Evolutionary conservation across 2,113 vertebrate species (phyloP), one percentile per base, ranked within the genome.

Genomic region (Aptenodytes forsteri): DNA sequence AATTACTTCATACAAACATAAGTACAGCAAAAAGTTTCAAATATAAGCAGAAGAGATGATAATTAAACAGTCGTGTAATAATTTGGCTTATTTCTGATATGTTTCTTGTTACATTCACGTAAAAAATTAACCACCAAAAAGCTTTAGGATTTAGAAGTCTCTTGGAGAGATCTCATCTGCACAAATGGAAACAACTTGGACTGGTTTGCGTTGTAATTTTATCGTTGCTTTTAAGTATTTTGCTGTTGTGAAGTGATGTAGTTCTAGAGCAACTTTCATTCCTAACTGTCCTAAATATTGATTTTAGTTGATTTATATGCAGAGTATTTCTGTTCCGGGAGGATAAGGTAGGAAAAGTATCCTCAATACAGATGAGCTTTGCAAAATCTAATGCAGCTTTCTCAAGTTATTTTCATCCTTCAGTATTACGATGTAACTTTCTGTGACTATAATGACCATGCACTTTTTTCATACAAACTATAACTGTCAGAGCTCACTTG

Each of bases 271-370:
- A 84, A 44, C 69, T 95, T 97, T 90, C 29, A 69, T 87, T 96
- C 65, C 79, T 86, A 93, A 76, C 90, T 93, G 81, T 89, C 89
- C 83, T 89, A 97, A 97, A 89, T 97, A 97, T 54, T 92, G 55
- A 96, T 93, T 97, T 95, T 90, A 52, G 73, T 90, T 97, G 94
- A 97, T 93, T 97, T 97, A 89, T 91, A 34, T 80, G 66, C 62
- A 96, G 92, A 90, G 47, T 83, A 87, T 78, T 71, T 64, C 50
- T 95, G 93, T 94, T 96, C 81, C 85, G 87, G 30, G 69, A 87
- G 47, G 38, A 56, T 46, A 88, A 75, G 88, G 55, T 76, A 86
- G 87, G 77, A 84, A 94, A 55, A 93, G 65, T 90, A 85, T 89
- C 47, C 69, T 90, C 78, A 89, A 81, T 85, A 90, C 65, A 90